Percentiles rank a stretch among this genome's conserved stretches.
These are phyloP conservation scores for Coregonus suidteri DNA, from an alignment of 2,797 vertebrate species.

Conservation along the genomic window DNA sequence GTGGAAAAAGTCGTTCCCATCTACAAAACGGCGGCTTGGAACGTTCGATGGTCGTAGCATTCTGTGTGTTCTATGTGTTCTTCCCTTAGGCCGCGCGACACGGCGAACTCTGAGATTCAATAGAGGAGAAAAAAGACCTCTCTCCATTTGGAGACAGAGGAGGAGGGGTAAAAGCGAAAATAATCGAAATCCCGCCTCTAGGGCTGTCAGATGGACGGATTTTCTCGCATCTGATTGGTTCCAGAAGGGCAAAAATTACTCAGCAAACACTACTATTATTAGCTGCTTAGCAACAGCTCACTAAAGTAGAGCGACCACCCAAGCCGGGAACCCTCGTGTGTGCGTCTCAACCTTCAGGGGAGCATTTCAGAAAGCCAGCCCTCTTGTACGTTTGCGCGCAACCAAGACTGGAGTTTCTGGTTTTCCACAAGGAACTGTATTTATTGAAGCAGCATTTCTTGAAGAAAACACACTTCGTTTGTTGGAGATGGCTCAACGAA, in stretches of 20 bases:
- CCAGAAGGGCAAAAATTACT: constrained; percentile 96
- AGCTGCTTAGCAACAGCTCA: constrained; percentile 99
- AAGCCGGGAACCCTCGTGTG: constrained; percentile 87
- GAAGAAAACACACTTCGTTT: constrained; percentile 21
- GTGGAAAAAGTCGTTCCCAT: constrained; percentile 65
- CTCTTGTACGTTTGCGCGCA: constrained; percentile 67
- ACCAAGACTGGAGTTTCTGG: constrained; percentile 19
- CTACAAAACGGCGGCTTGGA: constrained; percentile 67
- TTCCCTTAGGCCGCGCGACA: constrained; percentile 82
- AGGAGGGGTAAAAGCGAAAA: constrained; percentile 80
- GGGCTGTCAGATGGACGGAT: constrained; percentile 94
- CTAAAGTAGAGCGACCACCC: constrained; percentile 99
- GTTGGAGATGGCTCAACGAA: constrained; percentile 32
- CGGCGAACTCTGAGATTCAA: constrained; percentile 88
- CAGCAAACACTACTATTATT: constrained; percentile 99
- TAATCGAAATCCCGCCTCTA: constrained; percentile 86
- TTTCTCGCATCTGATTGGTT: constrained; percentile 94
- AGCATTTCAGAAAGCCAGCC: constrained; percentile 80
- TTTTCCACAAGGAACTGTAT: constrained; percentile 28
- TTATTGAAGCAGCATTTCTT: constrained; percentile 29
- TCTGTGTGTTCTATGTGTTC: constrained; percentile 77
- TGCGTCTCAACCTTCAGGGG: constrained; percentile 85
- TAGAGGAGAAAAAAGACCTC: constrained; percentile 90
- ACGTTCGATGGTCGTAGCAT: constrained; percentile 80
- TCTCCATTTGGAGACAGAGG: constrained; percentile 94